Evolutionary conservation across 1,140 invertebrate genomes (phyloP).

Genomic region (Armadillidium nasatum): DNA sequence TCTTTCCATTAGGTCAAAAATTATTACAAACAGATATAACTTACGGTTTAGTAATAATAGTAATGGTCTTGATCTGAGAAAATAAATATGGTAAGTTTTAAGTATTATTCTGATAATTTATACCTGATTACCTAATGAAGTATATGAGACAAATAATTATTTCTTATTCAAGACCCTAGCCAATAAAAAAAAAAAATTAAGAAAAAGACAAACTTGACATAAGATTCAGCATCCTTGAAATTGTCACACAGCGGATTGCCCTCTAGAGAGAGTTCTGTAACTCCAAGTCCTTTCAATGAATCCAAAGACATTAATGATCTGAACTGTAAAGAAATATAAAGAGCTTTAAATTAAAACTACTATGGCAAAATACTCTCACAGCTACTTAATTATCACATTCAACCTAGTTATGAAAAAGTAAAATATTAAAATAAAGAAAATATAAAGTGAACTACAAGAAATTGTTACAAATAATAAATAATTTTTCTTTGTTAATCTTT

Average conservation of each 20-base stretch:
- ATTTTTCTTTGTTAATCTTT: not conserved
- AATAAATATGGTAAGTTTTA: not conserved
- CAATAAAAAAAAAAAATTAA: not conserved
- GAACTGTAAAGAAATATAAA: constrained; percentile 58
- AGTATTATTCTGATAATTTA: no score
- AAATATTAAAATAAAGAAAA: no score
- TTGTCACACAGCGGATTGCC: constrained; percentile 75
- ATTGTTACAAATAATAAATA: not conserved
- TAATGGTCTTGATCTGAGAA: not conserved
- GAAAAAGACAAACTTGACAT: constrained; percentile 48
- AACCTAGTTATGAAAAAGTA: not conserved
- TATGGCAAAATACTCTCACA: constrained; percentile 14
- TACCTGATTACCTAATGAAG: not conserved
- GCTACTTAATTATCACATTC: not conserved
- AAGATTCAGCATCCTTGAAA: constrained; percentile 68
- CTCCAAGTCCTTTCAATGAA: constrained; percentile 61
- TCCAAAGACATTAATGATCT: constrained; percentile 64
- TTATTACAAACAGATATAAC: constrained; percentile 1
- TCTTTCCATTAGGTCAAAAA: no score
- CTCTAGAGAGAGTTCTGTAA: constrained; percentile 69
- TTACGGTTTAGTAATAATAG: not conserved
- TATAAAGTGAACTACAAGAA: not conserved
- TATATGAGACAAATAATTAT: not conserved
- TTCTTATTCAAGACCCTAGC: not conserved
- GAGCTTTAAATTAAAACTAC: not conserved